Conservation (phyloP, 2,797 vertebrate species). For the Euphonia xanthogaster region DNA sequence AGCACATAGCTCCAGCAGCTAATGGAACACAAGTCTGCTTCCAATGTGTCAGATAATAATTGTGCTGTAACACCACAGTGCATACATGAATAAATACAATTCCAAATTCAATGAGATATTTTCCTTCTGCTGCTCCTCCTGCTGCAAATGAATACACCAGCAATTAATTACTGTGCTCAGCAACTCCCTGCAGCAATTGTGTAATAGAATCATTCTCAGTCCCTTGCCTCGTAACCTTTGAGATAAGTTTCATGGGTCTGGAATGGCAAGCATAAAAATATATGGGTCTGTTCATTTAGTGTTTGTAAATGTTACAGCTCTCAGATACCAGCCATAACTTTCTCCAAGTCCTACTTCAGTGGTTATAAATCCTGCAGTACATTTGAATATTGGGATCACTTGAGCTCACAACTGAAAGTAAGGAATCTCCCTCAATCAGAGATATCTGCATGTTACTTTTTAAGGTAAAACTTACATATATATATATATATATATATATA, state of each 20-base stretch:
- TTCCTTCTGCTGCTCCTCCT: slow-evolving; percentile 65
- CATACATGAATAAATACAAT: slow-evolving; percentile 68
- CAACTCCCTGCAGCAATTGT: slow-evolving; percentile 55
- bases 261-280: slow-evolving; percentile 51
- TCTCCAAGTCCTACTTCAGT: neutral
- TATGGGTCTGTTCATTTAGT: slow-evolving; percentile 15
- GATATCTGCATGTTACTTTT: neutral
- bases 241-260: slow-evolving; percentile 32
- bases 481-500: too few relatives aligned
- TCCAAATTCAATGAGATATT: slow-evolving; percentile 59
- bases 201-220: slow-evolving; percentile 41
- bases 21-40: slow-evolving; percentile 24
- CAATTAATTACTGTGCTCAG: slow-evolving; percentile 60
- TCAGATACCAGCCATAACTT: neutral
- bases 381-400: neutral
- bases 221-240: slow-evolving; percentile 51
- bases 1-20: slow-evolving; percentile 25
- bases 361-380: neutral
- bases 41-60: slow-evolving; percentile 55
- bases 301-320: slow-evolving; percentile 29
- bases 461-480: neutral
- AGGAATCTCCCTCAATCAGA: neutral
- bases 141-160: slow-evolving; percentile 54
- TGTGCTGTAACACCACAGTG: slow-evolving; percentile 40
- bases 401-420: neutral